phyloP scores from a whole-genome alignment of 2,797 vertebrate species.

The Tragelaphus oryx region DNA sequence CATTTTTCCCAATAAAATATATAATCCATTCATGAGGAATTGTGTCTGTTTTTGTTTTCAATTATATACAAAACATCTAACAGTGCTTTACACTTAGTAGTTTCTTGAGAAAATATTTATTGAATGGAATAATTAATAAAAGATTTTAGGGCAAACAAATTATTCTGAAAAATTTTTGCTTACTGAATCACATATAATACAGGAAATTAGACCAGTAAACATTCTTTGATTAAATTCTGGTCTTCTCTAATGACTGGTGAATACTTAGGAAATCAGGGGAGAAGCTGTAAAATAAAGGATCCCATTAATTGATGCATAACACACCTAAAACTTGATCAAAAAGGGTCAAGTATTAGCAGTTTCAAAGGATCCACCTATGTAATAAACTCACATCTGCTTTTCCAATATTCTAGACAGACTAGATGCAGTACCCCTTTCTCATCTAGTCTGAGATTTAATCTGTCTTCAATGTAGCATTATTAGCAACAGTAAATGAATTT shows the following conservation, averaged over 20 bases:
- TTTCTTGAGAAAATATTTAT: background rate
- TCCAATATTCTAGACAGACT: background rate
- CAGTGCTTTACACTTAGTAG: background rate
- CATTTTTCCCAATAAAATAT: background rate
- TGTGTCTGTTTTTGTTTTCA: background rate
- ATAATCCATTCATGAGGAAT: background rate
- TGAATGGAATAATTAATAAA: background rate
- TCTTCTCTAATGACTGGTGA: background rate
- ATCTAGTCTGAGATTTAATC: background rate
- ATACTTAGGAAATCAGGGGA: background rate
- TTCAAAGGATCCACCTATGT: background rate
- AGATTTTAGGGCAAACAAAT: background rate
- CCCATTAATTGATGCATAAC: background rate
- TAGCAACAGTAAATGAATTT: background rate
- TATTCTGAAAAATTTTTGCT: background rate
- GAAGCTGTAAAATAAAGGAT: background rate
- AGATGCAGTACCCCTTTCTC: background rate
- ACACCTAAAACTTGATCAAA: background rate
- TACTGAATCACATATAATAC: background rate
- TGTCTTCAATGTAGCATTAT: background rate
- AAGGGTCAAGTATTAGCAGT: background rate
- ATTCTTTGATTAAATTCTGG: background rate
- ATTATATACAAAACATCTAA: background rate
- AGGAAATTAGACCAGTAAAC: background rate
- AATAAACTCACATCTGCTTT: background rate